Evolutionary conservation across 2,797 vertebrate species (phyloP), one percentile per base, ranked within the genome.

Genomic region (Pampus argenteus): DNA sequence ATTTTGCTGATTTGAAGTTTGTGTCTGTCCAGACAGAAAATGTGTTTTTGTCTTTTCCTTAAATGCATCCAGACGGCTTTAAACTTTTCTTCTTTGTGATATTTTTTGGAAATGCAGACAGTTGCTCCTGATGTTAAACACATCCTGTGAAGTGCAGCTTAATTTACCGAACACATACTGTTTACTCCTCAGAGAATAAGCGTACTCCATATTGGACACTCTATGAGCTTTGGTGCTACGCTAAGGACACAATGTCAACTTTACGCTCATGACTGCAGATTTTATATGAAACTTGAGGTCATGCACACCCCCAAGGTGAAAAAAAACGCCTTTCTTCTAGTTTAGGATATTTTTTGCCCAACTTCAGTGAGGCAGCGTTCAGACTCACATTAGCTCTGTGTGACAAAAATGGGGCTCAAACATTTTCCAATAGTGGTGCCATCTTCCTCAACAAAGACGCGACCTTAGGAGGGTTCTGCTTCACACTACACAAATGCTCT

Each of bases 211-310:
- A n/a, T 50, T 59, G 5, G 26, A 31, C 22, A 22, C 10, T 60
- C 17, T 9, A 38, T 26, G 40, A 8, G 13, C 18, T 65, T 15
- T 38, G 52, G 28, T 36, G 66, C 54, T 60, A 54, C 62, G 34
- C 56, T 66, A 34, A 71, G 55, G 49, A 66, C 29, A 71, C 18
- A 17, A 44, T 18, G 36, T 56, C 29, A 65, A 5, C 51, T 34
- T 23, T 44, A n/a, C 49, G 40, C n/a, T n/a, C n/a, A n/a, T n/a
- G n/a, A n/a, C n/a, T n/a, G n/a, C n/a, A n/a, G n/a, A n/a, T n/a
- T n/a, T n/a, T n/a, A n/a, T n/a, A n/a, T n/a, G n/a, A n/a, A n/a
- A n/a, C n/a, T n/a, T n/a, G n/a, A n/a, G 28, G 8, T 29, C 1
- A 29, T 5, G 28, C 28, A 29, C 5, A 29, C 8, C 8, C 8